These are phyloP conservation scores for Craniophora ligustri DNA, from an alignment of 2,888 invertebrate genomes.

Conservation along the genomic window DNA sequence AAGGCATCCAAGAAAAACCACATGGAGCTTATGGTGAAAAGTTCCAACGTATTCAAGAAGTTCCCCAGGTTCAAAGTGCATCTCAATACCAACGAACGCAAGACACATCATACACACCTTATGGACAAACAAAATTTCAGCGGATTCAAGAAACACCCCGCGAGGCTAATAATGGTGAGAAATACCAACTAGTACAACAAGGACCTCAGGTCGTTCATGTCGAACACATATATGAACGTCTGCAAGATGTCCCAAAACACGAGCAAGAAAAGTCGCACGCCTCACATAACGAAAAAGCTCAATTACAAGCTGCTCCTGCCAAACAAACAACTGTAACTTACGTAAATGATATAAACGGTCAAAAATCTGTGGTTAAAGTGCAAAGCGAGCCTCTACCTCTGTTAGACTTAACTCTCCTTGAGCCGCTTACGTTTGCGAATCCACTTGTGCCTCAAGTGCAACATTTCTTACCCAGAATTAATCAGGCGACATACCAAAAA, in stretches of 20 bases:
- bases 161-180: slow-evolving; percentile 8
- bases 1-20: slow-evolving; percentile 36
- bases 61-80: slow-evolving; percentile 36
- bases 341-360: slow-evolving; percentile 71
- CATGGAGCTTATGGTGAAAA: slow-evolving; percentile 34
- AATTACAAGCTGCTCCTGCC: slow-evolving; percentile 64
- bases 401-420: slow-evolving; percentile 77
- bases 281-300: slow-evolving; percentile 55
- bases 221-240: slow-evolving; percentile 35
- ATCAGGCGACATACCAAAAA: slow-evolving; percentile 73
- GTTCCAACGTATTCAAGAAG: slow-evolving; percentile 61
- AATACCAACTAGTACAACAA: slow-evolving; percentile 51
- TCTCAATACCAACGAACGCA: slow-evolving; percentile 34
- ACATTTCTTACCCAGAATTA: slow-evolving; percentile 81
- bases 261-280: slow-evolving; percentile 48
- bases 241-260: slow-evolving; percentile 31
- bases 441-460: slow-evolving; percentile 85
- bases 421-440: slow-evolving; percentile 81
- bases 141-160: slow-evolving; percentile 11
- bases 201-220: slow-evolving; percentile 24
- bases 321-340: slow-evolving; percentile 68
- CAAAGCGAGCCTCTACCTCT: slow-evolving; percentile 76
- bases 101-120: slow-evolving; percentile 19
- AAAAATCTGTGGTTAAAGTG: slow-evolving; percentile 74
- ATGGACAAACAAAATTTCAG: slow-evolving; percentile 12